Percentiles rank a stretch among this genome's conserved stretches.
Evolutionary conservation across 2,888 invertebrate species (phyloP).

Genomic region (Heliconius hortense): DNA sequence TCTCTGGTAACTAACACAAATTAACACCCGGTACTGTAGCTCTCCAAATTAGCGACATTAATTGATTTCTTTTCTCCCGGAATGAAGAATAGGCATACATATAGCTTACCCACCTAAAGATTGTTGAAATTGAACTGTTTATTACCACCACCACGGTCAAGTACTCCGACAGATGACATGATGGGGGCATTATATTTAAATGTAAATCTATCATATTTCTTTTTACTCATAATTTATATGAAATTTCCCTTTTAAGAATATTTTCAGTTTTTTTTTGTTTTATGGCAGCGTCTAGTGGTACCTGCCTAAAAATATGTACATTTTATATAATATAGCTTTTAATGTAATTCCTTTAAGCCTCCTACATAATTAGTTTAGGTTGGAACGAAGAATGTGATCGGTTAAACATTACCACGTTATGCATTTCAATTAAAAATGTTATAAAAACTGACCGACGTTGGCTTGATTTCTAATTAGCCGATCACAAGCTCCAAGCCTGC

Average conservation of each 20-base stretch:
- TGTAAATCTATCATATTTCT: neutral
- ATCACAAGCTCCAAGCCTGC: constrained; percentile 39
- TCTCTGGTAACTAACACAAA: neutral
- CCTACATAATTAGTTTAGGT: constrained; percentile 29
- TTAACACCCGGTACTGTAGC: neutral
- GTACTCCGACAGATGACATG: no score
- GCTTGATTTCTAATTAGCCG: constrained; percentile 48
- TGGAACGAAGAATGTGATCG: constrained; percentile 30
- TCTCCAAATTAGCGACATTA: neutral
- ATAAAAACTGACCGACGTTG: constrained; percentile 40
- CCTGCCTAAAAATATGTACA: neutral
- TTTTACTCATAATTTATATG: neutral
- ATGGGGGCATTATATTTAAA: neutral
- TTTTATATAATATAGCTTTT: constrained; percentile 3
- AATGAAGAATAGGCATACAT: neutral
- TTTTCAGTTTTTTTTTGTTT: no score
- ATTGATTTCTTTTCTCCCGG: neutral
- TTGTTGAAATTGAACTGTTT: no score
- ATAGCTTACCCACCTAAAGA: no score
- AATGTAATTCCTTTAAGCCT: constrained; percentile 3
- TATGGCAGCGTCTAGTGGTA: no score
- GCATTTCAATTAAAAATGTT: constrained; percentile 51
- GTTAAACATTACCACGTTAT: constrained; percentile 45
- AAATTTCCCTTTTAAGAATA: no score
- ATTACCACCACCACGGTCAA: no score